These are phyloP conservation scores for Tor tambroides DNA, from an alignment of 2,113 vertebrate species.

Conservation along the genomic window DNA sequence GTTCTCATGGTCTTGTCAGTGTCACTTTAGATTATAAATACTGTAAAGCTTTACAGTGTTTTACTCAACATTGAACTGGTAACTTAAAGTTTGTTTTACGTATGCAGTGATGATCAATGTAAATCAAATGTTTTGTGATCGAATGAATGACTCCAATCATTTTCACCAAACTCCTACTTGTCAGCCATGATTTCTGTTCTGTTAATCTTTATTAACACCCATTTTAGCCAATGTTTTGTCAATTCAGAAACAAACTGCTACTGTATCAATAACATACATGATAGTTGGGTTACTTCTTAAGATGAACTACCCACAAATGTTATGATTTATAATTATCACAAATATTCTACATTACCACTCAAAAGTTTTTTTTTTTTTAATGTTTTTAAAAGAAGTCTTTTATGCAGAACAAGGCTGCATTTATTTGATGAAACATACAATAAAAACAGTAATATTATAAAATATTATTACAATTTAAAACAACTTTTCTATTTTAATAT, in stretches of 20 bases:
- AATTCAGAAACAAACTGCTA: neutral
- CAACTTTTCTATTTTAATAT: no score
- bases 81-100: neutral
- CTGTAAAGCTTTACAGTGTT: neutral
- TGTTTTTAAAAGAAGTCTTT: no score
- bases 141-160: neutral
- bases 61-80: neutral
- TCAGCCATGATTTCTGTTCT: neutral
- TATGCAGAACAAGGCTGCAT: no score
- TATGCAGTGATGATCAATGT: neutral
- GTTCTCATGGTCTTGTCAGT: neutral
- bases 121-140: neutral
- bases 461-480: no score
- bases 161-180: neutral
- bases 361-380: no score
- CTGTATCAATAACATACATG: neutral
- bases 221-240: neutral
- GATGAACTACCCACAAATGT: neutral
- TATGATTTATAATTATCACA: neutral
- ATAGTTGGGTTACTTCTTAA: neutral
- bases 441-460: no score
- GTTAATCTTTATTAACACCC: neutral
- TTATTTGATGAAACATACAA: no score
- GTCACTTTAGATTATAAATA: neutral
- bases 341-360: neutral